Evolutionary conservation across 2,113 vertebrate species (phyloP).

Genomic region (Diglossa brunneiventris): DNA sequence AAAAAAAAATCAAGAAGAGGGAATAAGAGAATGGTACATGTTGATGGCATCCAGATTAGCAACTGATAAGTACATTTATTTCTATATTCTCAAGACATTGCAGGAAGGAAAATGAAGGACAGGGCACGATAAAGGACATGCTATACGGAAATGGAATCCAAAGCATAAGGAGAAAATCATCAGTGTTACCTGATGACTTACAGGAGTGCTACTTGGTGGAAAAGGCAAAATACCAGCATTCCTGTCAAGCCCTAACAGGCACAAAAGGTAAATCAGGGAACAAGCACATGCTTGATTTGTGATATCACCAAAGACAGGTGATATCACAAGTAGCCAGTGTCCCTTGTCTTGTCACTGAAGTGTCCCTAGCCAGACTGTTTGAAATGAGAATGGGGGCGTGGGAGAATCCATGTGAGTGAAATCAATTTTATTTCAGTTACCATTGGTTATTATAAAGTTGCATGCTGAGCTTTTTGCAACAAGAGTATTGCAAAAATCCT

Average conservation of each 20-base stretch:
- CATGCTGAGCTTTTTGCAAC: not conserved
- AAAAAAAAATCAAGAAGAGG: not conserved
- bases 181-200: not conserved
- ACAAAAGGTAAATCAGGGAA: not conserved
- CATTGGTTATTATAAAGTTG: not conserved
- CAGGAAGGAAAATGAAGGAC: not conserved
- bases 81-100: not conserved
- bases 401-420: not conserved
- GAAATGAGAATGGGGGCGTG: not conserved
- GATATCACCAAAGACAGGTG: not conserved
- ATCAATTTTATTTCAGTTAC: not conserved
- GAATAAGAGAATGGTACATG: not conserved
- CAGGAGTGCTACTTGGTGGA: not conserved
- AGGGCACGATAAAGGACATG: not conserved
- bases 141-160: not conserved
- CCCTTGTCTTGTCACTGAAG: not conserved
- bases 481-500: not conserved
- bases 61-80: not conserved
- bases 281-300: not conserved
- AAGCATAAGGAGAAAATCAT: not conserved
- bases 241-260: not conserved
- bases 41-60: not conserved
- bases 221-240: not conserved
- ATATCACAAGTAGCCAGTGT: not conserved
- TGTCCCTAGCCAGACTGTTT: not conserved